Base-by-base conservation (phyloP, 2,113 vertebrate genomes). In the Lasiurus borealis region DNA sequence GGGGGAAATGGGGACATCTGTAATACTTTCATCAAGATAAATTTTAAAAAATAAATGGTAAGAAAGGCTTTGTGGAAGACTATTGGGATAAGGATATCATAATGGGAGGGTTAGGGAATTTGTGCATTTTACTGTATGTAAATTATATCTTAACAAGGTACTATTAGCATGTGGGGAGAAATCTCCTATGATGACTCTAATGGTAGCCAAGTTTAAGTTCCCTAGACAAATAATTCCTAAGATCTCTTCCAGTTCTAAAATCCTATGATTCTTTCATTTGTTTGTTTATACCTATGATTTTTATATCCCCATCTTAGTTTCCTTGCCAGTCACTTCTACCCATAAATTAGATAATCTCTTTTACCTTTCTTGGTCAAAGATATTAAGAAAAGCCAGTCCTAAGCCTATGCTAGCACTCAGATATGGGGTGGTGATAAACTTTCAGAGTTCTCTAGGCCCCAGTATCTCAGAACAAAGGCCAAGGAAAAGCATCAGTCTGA, bases 331-430 rank as follows among this genome's bases (percentile, higher is more conserved):
- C 34, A 72, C 48, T 88, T 85, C 87, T 84, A 84, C 48, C 71
- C 54, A 95, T n/a, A 88, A 82, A 93, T 87, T 83, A 50, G 21
- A 83, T 94, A 5, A 76, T 66, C 36, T 92, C 9, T 84, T 77
- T 86, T 72, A 80, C 13, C 40, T 85, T 68, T 89, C 73, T 95
- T 73, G 46, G 27, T 84, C 85, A 95, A 91, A 84, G 27, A 80
- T 78, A 29, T 29, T 71, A 90, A 93, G 59, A 77, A 94, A 94
- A 88, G 66, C 50, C 82, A 88, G 69, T 75, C 25, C 66, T 48
- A 14, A 90, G 15, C 25, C 66, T 75, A 59, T n/a, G 29, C 27
- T 87, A 50, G 44, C 83, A 73, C 46, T 78, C 80, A 82, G 21
- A 62, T 69, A 68, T 83, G 34, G 14, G 46, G 57, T 80, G 23